Percentiles rank a stretch among this genome's conserved stretches.
These are phyloP conservation scores for Grapholita molesta DNA, from an alignment of 1,140 invertebrate species.

Conservation along the genomic window DNA sequence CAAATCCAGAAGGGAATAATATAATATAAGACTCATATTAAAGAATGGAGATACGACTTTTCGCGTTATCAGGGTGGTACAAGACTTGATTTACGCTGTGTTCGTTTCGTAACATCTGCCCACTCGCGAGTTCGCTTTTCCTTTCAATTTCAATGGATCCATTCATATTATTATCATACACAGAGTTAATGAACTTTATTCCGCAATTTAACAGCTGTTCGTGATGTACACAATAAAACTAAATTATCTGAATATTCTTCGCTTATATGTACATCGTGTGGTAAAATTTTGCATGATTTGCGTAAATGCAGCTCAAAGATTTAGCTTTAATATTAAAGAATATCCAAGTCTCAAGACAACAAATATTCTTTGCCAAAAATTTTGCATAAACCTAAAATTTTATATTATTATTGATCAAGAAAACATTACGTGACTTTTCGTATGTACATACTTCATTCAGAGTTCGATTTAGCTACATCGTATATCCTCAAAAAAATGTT, in stretches of 20 bases:
- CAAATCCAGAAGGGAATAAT: not conserved
- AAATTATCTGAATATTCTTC: not conserved
- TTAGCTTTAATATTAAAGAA: too few relatives aligned
- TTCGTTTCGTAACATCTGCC: not conserved
- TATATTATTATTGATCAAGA: too few relatives aligned
- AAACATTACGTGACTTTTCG: too few relatives aligned
- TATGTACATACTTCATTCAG: not conserved
- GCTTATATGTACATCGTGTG: too few relatives aligned
- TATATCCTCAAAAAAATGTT: not conserved
- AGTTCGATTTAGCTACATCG: not conserved
- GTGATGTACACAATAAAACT: not conserved
- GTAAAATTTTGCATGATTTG: too few relatives aligned
- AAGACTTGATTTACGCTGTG: not conserved
- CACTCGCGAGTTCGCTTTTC: not conserved
- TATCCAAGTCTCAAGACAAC: too few relatives aligned
- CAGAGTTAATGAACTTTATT: not conserved
- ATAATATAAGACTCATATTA: not conserved
- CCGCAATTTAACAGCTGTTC: not conserved
- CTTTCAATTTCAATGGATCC: slow-evolving; percentile 13
- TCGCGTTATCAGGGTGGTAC: not conserved
- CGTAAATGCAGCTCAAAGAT: too few relatives aligned
- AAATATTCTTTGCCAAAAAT: too few relatives aligned
- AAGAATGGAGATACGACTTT: not conserved
- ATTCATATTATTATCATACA: slow-evolving; percentile 6
- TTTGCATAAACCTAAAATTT: too few relatives aligned